phyloP scores from a whole-genome alignment of 2,888 invertebrate genomes.

The Parnassius orleans region DNA sequence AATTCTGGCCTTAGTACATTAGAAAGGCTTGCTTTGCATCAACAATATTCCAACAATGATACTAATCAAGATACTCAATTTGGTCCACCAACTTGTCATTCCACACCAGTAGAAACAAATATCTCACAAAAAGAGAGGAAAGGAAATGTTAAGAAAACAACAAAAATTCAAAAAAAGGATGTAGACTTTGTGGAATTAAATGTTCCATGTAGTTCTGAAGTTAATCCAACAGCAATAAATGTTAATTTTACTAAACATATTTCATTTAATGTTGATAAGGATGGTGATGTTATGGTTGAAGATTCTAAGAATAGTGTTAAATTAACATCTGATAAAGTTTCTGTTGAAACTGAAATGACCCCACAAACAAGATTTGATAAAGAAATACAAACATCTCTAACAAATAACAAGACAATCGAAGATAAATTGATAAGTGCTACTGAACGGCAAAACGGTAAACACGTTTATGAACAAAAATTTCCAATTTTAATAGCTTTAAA shows the following conservation, averaged over 20 bases:
- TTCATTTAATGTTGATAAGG: conserved; percentile 70
- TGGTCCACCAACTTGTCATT: conserved; percentile 77
- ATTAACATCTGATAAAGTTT: conserved; percentile 51
- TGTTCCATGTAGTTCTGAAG: conserved; percentile 50
- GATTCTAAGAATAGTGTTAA: conserved; percentile 52
- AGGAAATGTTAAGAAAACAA: conserved; percentile 52
- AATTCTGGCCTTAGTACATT: conserved; percentile 80
- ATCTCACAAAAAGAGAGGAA: conserved; percentile 58
- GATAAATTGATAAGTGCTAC: conserved; percentile 35
- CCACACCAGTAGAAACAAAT: conserved; percentile 70
- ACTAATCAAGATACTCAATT: conserved; percentile 50
- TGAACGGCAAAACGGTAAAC: conserved; percentile 30
- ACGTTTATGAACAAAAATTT: conserved; percentile 40
- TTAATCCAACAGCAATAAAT: conserved; percentile 56
- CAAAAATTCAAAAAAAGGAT: conserved; percentile 66
- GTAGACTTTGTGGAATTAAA: conserved; percentile 64
- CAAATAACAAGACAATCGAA: conserved; percentile 34
- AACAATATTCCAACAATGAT: conserved; percentile 70
- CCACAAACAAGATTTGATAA: conserved; percentile 51
- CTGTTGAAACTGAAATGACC: conserved; percentile 38
- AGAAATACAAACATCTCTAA: conserved; percentile 65
- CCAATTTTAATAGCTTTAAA: conserved; percentile 65
- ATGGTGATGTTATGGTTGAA: conserved; percentile 57
- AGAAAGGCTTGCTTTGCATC: conserved; percentile 82
- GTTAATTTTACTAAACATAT: conserved; percentile 73